Base-by-base conservation (phyloP, 1,140 invertebrate species). In the Apolygus lucorum region DNA sequence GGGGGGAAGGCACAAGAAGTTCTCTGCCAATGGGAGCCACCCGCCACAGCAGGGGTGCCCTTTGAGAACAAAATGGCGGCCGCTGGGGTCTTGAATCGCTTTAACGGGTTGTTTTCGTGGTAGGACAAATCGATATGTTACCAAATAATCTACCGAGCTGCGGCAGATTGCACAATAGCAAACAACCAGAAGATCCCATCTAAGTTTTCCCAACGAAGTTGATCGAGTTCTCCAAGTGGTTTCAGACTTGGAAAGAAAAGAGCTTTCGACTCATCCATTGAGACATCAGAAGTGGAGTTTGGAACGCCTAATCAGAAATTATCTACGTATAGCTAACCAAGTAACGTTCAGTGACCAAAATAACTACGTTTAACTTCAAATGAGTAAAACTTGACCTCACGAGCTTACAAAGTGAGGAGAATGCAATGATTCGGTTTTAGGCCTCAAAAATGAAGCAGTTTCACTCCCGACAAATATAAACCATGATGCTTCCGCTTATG, bases 61-160 rank as follows among this genome's bases (percentile, higher is more conserved):
- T 21, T 59, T 21, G 11, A 24, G 22, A 59, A 59, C 54, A 59
- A 59, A 59, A 59, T 59, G 54, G 54, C 54, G 54, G 11, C 54
- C 4, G 34, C 54, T 11, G 54, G 22, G 2, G 4, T 59, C 54
- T 59, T 11, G 8, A 8, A 24, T 4, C 54, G 4, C 17, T 21
- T 59, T 59, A 17, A 59, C 54, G 54, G 22, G 54, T 59, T 59
- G 54, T 59, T 59, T 59, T 59, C 54, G 54, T 59, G 54, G 54
- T 4, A 59, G 54, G 54, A 21, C 54, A 21, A 59, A 59, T 59
- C 54, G 54, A 59, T 59, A 59, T 59, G 54, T 59, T 59, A 59
- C 54, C 54, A 59, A 59, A 59, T 59, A 59, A 59, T 22, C 54
- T 21, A 4, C 22, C 22, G 13, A 59, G 22, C 22, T 59, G 54